These are phyloP conservation scores for Rhinoptilus africanus DNA, from an alignment of 2,113 vertebrate species.

Conservation along the genomic window DNA sequence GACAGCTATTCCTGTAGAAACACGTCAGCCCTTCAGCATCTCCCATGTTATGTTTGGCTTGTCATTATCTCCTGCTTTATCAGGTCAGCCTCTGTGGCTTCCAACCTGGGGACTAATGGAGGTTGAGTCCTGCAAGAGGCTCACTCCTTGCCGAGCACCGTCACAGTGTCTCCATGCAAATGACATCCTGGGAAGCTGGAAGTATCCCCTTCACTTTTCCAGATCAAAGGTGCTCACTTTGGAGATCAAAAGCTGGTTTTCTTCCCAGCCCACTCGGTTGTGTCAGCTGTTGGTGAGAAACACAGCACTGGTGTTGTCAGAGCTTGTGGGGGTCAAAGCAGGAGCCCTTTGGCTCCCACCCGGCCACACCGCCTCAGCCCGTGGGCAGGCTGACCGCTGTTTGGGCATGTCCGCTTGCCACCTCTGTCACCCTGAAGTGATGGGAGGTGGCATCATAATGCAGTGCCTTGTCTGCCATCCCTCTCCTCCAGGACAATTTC, in stretches of 20 bases:
- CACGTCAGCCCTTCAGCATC: background rate
- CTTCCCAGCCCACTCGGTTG: background rate
- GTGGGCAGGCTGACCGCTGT: background rate
- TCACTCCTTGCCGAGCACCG: rapidly evolving
- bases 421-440: background rate
- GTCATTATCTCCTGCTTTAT: background rate
- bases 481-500: background rate
- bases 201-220: background rate
- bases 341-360: background rate
- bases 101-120: background rate
- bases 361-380: rapidly evolving
- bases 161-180: background rate
- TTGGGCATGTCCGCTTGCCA: background rate
- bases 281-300: background rate
- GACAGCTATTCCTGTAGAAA: background rate
- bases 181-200: background rate
- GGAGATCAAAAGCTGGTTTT: background rate
- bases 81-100: background rate
- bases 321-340: background rate
- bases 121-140: background rate
- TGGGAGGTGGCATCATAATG: background rate
- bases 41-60: background rate
- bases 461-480: background rate
- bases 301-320: background rate
- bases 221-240: background rate